Conservation (phyloP, 2,888 invertebrate species). For the Tricholauxania praeusta region DNA sequence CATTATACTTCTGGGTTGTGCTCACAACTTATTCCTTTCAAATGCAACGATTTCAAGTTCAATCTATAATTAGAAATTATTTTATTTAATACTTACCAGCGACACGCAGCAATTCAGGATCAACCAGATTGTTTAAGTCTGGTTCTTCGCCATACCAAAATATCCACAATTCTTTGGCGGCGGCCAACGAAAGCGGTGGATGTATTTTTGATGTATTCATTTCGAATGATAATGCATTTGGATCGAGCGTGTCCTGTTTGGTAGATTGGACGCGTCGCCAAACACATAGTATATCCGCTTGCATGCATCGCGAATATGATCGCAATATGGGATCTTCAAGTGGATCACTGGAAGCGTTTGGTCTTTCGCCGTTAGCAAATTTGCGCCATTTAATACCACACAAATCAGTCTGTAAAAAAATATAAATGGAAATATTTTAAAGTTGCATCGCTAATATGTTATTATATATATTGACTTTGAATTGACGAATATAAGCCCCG, state of each 20-base stretch:
- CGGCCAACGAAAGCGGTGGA: conserved; percentile 84
- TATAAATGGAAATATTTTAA: conserved; percentile 5
- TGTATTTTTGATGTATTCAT: conserved; percentile 71
- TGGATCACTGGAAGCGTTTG: conserved; percentile 73
- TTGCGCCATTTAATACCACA: conserved; percentile 99
- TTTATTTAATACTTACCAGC: conserved; percentile 76
- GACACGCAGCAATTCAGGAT: conserved; percentile 84
- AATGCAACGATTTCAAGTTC: too few relatives aligned
- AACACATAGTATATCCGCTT: conserved; percentile 96
- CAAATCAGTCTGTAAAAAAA: conserved; percentile 87
- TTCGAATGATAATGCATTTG: conserved; percentile 69
- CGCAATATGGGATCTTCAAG: conserved; percentile 91
- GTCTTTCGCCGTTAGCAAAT: conserved; percentile 81
- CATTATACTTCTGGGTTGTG: too few relatives aligned
- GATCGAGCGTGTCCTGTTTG: conserved; percentile 69
- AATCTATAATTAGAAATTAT: too few relatives aligned
- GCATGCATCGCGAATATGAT: conserved; percentile 91
- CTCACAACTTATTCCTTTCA: too few relatives aligned
- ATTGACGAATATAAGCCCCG: too few relatives aligned
- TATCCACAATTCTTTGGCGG: conserved; percentile 98
- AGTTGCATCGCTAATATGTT: neutral
- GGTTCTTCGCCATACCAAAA: conserved; percentile 99
- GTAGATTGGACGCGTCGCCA: conserved; percentile 90
- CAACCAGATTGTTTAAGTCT: conserved; percentile 85
- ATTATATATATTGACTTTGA: too few relatives aligned